phyloP scores from a whole-genome alignment of 64 coral and sea anemone genomes.

The Montipora sp. region DNA sequence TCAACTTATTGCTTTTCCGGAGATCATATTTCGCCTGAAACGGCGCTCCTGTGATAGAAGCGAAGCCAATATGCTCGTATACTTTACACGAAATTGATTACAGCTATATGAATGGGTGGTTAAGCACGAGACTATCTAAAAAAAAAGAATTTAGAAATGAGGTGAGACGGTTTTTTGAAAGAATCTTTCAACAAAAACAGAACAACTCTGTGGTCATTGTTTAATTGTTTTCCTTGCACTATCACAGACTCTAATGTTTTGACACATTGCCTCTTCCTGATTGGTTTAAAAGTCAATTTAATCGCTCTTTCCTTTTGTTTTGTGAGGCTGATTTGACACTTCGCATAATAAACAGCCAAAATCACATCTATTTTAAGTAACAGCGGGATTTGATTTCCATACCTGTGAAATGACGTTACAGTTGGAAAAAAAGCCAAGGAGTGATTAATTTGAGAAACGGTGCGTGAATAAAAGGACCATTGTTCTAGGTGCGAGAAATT shows the following conservation, averaged over 20 bases:
- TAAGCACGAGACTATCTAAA: background rate
- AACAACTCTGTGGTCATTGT: background rate
- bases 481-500: background rate
- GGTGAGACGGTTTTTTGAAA: constrained; percentile 17
- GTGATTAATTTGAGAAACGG: constrained; percentile 10
- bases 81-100: constrained; percentile 9
- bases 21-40: constrained; percentile 33
- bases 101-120: background rate
- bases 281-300: constrained; percentile 20
- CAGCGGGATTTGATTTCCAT: constrained; percentile 31
- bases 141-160: background rate
- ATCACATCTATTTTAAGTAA: constrained; percentile 43
- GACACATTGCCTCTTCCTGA: constrained; percentile 15
- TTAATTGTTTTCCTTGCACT: background rate
- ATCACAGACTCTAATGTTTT: constrained; percentile 31
- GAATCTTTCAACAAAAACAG: constrained; percentile 36
- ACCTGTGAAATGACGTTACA: constrained; percentile 26
- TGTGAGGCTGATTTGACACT: constrained; percentile 32
- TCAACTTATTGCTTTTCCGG: constrained; percentile 42
- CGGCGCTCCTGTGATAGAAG: background rate
- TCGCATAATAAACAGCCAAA: constrained; percentile 13
- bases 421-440: background rate
- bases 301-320: constrained; percentile 44
- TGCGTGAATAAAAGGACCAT: constrained; percentile 1
- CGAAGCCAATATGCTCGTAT: constrained; percentile 1